Base-by-base conservation (phyloP, 2,888 invertebrate genomes). In the Parnassius orleans region DNA sequence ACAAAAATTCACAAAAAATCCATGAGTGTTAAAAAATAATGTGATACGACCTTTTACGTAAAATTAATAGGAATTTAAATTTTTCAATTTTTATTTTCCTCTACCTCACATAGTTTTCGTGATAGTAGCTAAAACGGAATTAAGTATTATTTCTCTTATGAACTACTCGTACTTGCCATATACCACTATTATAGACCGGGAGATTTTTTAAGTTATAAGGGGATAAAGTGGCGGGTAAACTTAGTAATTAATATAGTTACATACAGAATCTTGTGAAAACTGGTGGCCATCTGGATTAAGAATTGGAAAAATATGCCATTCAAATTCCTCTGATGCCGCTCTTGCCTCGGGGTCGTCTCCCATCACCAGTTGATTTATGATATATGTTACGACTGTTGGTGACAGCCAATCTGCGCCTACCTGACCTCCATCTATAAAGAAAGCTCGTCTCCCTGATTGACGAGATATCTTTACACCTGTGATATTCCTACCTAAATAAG, bases 391-490 rank as follows among this genome's bases (percentile, higher is more conserved):
- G 0, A 94, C 90, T 0, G 95, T 94, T 0, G 95, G 93, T 0
- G 94, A 92, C 7, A 95, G 91, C 95, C 95, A 97, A 81, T 97
- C 97, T 53, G 96, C 93, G 0, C 94, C 95, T 65, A 96, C 93
- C 71, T 95, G 95, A 50, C 93, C 93, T 44, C 84, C 89, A 73
- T 87, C 84, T 0, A 92, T 71, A 48, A 90, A 74, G 51, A 91
- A 80, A 0, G 76, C 81, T 2, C 79, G 78, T 1, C 68, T 75
- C 11, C 79, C 76, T 41, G 77, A 67, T 0, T 81, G 75, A 15
- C 87, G 76, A 1, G 87, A 79, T 56, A 92, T 88, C 73, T 67
- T 87, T 0, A 79, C 85, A 64, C 76, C 86, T 53, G 93, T 94
- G 5, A 95, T 84, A 57, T 87, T 84, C 71, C 86, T 76, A 1